Base-by-base conservation (phyloP, 2,797 vertebrate species). In the Avahi laniger region DNA sequence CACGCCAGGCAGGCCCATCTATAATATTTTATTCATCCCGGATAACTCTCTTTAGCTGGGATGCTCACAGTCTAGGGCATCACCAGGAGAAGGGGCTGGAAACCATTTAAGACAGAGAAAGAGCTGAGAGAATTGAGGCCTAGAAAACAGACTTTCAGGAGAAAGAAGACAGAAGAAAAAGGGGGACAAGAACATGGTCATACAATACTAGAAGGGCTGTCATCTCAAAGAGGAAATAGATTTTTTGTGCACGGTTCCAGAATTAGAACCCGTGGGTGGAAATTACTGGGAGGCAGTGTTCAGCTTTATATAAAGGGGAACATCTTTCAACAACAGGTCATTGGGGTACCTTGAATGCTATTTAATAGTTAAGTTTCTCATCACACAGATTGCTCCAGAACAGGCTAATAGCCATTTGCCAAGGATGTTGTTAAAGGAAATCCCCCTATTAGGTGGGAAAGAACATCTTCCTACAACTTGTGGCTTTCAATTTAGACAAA, bases 221-320 rank as follows among this genome's bases (percentile, higher is more conserved):
- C 84, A 67, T 93, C 59, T 90, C 76, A 78, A 89, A 93, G 72
- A 88, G 61, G 84, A 94, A 91, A 65, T 63, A 61, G 41, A 92
- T 73, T 91, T 70, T 76, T 41, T 89, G 78, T 41, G 10, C 63
- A 30, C 73, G 35, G 15, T 78, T 92, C 76, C 94, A 96, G 82
- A 97, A 92, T 94, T 91, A 82, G 94, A 93, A 85, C 15, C 28
- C 2, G 33, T 85, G 82, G 92, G 91, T 65, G 65, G 89, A 94
- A 86, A 89, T 95, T 91, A 91, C 67, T 43, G 43, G 82, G 87
- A 94, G 69, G 50, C 87, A 76, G 30, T 82, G 91, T 94, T 88
- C 48, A 84, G 46, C 48, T 81, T 65, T 84, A 7, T 81, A 48
- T 87, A 78, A 92, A 94, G 75, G 92, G 57, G 50, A 96, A 81